Conservation (phyloP, 2,888 invertebrate species). For the Pteria penguin region DNA sequence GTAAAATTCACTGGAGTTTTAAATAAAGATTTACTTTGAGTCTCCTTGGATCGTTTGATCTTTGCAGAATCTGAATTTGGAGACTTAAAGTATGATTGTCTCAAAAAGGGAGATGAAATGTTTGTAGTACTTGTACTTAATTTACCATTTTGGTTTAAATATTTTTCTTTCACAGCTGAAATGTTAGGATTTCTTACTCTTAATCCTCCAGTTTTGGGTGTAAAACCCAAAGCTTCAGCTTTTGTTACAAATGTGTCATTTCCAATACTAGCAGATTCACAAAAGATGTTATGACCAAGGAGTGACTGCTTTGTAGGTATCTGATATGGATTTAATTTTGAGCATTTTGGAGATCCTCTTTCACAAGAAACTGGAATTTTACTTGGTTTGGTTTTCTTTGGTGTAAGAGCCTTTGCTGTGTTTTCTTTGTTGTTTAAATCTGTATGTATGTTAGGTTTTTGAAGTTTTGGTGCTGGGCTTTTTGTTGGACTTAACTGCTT, state of each 20-base stretch:
- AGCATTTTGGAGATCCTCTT: not conserved
- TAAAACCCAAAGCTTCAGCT: too few relatives aligned
- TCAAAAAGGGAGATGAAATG: not conserved
- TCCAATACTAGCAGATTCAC: not conserved
- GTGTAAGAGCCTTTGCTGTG: not conserved
- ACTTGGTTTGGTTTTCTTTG: not conserved
- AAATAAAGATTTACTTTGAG: not conserved
- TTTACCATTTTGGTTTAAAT: not conserved
- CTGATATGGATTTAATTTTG: too few relatives aligned
- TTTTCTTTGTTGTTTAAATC: too few relatives aligned
- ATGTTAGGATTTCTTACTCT: not conserved
- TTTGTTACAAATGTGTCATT: not conserved
- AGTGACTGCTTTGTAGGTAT: too few relatives aligned
- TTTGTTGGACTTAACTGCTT: conserved; percentile 22
- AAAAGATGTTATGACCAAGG: not conserved
- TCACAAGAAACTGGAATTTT: not conserved
- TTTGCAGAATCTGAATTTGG: not conserved
- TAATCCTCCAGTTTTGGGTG: not conserved
- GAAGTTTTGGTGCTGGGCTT: conserved; percentile 27
- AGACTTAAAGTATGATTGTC: too few relatives aligned
- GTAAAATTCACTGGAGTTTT: conserved; percentile 26
- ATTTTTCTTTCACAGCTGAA: not conserved
- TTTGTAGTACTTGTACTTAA: not conserved
- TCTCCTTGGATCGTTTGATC: not conserved
- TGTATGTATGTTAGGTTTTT: too few relatives aligned